Conservation (phyloP, 2,113 vertebrate species). For the Catagonus wagneri region DNA sequence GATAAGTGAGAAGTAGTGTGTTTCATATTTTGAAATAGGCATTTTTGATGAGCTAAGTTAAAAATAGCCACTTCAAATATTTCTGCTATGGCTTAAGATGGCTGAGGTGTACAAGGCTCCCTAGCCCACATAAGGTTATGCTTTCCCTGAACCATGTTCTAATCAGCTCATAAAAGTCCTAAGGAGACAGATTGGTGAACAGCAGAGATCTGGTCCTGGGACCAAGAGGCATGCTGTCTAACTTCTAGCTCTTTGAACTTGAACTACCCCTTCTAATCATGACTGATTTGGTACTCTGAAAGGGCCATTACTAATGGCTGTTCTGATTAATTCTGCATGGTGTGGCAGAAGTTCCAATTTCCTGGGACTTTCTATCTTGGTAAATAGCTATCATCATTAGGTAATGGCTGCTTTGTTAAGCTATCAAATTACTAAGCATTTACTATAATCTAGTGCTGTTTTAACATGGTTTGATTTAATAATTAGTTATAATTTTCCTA, state of each 20-base stretch:
- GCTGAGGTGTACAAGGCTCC: background rate
- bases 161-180: slow-evolving; percentile 45
- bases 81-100: background rate
- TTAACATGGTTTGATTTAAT: slow-evolving; percentile 78
- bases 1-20: background rate
- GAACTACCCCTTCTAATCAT: slow-evolving; percentile 75
- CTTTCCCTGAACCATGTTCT: background rate
- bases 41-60: background rate
- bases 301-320: slow-evolving; percentile 64
- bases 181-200: slow-evolving; percentile 73
- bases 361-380: slow-evolving; percentile 79
- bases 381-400: slow-evolving; percentile 81
- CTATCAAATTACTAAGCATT: slow-evolving; percentile 71
- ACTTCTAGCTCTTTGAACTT: slow-evolving; percentile 75
- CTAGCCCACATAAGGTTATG: background rate
- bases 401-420: slow-evolving; percentile 67
- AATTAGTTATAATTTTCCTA: slow-evolving; percentile 74
- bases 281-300: slow-evolving; percentile 64
- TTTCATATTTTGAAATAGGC: background rate
- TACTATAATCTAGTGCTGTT: slow-evolving; percentile 71
- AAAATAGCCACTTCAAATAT: background rate
- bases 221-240: slow-evolving; percentile 60
- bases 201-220: slow-evolving; percentile 60
- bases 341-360: slow-evolving; percentile 66
- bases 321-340: slow-evolving; percentile 75